phyloP scores from a whole-genome alignment of 2,888 invertebrate genomes.

The Microchrysa polita region DNA sequence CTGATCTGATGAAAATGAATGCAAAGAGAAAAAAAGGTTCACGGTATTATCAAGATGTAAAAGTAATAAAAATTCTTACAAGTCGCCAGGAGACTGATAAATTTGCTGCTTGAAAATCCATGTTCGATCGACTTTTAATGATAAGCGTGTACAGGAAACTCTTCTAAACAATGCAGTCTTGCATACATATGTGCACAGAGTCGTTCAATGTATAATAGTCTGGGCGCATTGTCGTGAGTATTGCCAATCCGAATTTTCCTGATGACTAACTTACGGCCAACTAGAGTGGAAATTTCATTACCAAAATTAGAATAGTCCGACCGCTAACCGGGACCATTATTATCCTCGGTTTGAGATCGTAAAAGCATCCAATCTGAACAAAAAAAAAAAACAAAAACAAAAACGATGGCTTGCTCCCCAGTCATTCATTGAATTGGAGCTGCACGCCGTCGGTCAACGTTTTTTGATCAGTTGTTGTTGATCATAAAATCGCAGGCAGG shows the following conservation, averaged over 20 bases:
- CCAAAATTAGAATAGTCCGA: too few relatives aligned
- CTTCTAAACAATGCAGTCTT: constrained; percentile 37
- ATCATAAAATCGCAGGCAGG: not conserved
- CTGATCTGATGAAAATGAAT: not conserved
- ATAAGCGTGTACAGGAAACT: constrained; percentile 30
- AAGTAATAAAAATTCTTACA: constrained; percentile 47
- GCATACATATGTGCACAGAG: not conserved
- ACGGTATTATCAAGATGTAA: constrained; percentile 43
- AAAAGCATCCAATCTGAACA: not conserved
- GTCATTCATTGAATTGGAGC: constrained; percentile 17
- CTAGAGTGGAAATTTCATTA: not conserved
- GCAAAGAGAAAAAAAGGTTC: not conserved
- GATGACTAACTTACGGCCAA: too few relatives aligned
- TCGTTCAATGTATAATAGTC: not conserved
- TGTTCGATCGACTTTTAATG: constrained; percentile 43
- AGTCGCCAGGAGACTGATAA: constrained; percentile 44
- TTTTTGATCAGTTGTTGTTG: not conserved
- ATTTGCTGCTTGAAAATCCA: constrained; percentile 46
- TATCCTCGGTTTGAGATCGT: not conserved
- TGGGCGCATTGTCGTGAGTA: too few relatives aligned
- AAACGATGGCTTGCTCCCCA: not conserved
- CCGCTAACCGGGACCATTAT: too few relatives aligned
- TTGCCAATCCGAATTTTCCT: too few relatives aligned
- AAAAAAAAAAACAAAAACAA: too few relatives aligned
- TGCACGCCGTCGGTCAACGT: constrained; percentile 25